A percentile compares a stretch with the other conserved stretches of the same genome.
These are phyloP conservation scores for Ptyas mucosa DNA, from an alignment of 2,113 vertebrate species.

Conservation along the genomic window DNA sequence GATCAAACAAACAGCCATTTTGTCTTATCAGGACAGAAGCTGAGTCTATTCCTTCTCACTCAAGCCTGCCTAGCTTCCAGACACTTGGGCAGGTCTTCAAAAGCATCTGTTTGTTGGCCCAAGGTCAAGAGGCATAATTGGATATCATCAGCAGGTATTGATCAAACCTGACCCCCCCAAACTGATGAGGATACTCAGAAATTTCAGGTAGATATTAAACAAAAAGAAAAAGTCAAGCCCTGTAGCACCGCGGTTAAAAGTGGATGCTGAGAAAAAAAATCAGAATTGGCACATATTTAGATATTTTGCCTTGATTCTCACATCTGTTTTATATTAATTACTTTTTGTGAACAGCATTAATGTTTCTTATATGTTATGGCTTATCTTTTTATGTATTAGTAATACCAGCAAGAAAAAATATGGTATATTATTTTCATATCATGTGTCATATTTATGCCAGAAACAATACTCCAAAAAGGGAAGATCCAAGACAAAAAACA, in stretches of 20 bases:
- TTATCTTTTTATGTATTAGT: not conserved
- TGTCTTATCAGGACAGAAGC: not conserved
- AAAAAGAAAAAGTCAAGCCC: not conserved
- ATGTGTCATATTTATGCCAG: not conserved
- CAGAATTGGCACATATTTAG: slow-evolving; percentile 49
- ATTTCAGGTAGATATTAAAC: not conserved
- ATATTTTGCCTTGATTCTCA: slow-evolving; percentile 54
- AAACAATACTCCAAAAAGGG: not conserved
- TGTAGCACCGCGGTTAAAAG: slow-evolving; percentile 41
- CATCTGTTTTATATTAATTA: slow-evolving; percentile 30
- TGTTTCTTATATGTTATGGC: slow-evolving; percentile 18
- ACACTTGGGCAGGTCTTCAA: not conserved
- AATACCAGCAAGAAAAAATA: not conserved
- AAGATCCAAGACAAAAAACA: not conserved
- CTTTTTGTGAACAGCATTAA: slow-evolving; percentile 45
- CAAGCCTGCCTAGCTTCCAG: not conserved
- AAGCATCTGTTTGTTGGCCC: not conserved
- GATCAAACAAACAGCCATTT: not conserved
- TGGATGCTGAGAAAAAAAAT: slow-evolving; percentile 50
- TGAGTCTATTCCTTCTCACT: not conserved
- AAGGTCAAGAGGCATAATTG: not conserved
- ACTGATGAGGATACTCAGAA: not conserved
- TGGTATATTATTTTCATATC: not conserved
- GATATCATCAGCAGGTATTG: not conserved
- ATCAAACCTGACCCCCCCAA: not conserved